Evolutionary conservation across 2,797 vertebrate species (phyloP), one percentile per base, ranked within the genome.

Genomic region (Chloroceryle amazona): DNA sequence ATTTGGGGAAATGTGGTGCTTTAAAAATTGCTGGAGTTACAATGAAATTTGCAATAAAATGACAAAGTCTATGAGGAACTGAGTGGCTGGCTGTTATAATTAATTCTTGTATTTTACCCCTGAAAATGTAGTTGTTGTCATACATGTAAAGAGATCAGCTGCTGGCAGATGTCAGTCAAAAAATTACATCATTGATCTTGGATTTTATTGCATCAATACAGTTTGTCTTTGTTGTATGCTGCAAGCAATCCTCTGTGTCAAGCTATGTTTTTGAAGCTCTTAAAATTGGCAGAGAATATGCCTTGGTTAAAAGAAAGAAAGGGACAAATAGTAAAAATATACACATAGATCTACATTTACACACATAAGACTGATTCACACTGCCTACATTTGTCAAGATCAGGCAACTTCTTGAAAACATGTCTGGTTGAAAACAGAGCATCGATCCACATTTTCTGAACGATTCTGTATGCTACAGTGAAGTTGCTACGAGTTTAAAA

Each of bases 381-480:
- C 91, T 94, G 93, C 82, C 95, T 95, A 95, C 82, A 80, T 94
- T 93, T 96, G 86, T 92, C 95, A 94, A 85, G 63, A 96, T 74
- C 58, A 93, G 90, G 70, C 39, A 62, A 33, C 46, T 74, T 83
- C 81, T 80, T 33, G 67, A 92, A 96, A 95, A 92, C 28, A 60
- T 12, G 15, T 61, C 81, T 93, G 58, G 94, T 66, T 92, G 83
- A 90, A 94, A 96, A 68, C 79, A 94, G 51, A 84, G 18, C 47
- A 84, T 90, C 0, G 25, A 93, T 89, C 72, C 70, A 70, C 35
- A 35, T 85, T 93, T 70, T 79, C 66, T 68, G 67, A 86, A 78
- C 37, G 70, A 7, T 10, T 19, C 37, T 65, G 35, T 62, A 14
- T 19, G 15, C 58, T 76, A 79, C 63, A 76, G 44, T 15, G 78